A percentile compares a stretch with the other conserved stretches of the same genome.
Evolutionary conservation across 2,797 vertebrate genomes (phyloP).

Genomic region (Avahi laniger): DNA sequence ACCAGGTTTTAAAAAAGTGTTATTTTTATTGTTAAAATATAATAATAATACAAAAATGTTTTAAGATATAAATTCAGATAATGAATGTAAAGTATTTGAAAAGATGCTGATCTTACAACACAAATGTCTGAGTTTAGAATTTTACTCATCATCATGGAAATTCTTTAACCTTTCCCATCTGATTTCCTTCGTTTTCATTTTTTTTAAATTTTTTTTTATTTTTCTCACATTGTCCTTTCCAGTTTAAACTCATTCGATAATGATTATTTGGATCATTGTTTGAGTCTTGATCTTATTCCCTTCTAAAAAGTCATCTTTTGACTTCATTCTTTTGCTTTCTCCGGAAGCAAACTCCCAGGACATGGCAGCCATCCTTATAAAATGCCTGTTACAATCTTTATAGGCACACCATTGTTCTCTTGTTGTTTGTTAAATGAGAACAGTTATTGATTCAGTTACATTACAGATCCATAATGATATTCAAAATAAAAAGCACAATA

Average conservation of each 20-base stretch:
- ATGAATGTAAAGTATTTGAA: background rate
- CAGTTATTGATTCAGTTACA: background rate
- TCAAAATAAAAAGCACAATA: constrained; percentile 33
- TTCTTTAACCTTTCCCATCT: background rate
- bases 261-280: background rate
- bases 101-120: background rate
- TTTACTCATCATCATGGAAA: background rate
- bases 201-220: background rate
- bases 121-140: background rate
- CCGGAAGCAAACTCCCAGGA: background rate
- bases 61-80: background rate
- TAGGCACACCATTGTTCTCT: background rate
- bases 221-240: background rate
- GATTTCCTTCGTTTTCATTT: background rate
- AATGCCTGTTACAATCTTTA: background rate
- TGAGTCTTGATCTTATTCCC: background rate
- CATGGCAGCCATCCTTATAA: background rate
- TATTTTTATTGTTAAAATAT: background rate
- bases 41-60: background rate
- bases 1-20: background rate
- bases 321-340: background rate
- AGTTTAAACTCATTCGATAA: background rate
- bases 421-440: constrained; percentile 7
- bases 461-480: background rate
- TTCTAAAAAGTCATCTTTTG: background rate